Evolutionary conservation across 2,888 invertebrate genomes (phyloP), one percentile per base, ranked within the genome.

Genomic region (Oscheius sp.): DNA sequence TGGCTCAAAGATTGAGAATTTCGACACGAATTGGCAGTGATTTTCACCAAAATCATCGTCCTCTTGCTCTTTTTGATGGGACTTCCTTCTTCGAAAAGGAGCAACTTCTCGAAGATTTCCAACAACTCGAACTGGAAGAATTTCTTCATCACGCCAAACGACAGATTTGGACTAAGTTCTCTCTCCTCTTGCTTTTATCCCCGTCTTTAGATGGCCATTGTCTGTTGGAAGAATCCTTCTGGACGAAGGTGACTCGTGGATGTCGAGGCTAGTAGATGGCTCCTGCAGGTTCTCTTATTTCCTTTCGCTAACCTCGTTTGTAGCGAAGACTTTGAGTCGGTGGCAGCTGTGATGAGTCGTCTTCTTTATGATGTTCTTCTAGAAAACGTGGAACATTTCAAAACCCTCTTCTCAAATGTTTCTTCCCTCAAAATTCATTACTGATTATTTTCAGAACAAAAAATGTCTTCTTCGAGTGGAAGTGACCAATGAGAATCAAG

Each of bases 231-330:
- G 75, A 23, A 65, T 80, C 34, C 74, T 80, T 64, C 61, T 80
- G 12, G 76, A 80, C 15, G 75, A 79, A 53, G 75, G 74, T 1
- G 72, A 70, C 0, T 70, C 70, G 8, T 79, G 79, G 79, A 73
- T 78, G 48, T 76, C 74, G 2, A 46, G 71, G 12, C 39, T 79
- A 0, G 75, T 74, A 6, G 75, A 69, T 17, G 65, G 55, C 4
- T 53, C 52, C n/a, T 65, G 39, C 53, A 65, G 39, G 65, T 65
- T 25, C 0, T 3, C 29, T 25, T n/a, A 15, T 17, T 12, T n/a
- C 25, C 12, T n/a, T 58, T 39, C 10, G 25, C 2, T 15, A 45
- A 46, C 1, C 10, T 25, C 2, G 1, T 25, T 4, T 53, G 23
- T 37, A 65, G 65, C 6, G 23, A 42, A 6, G 27, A 53, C 25